A percentile compares a stretch with the other conserved stretches of the same genome.
phyloP scores from a whole-genome alignment of 2,888 invertebrate species.

The Cephus spinipes region DNA sequence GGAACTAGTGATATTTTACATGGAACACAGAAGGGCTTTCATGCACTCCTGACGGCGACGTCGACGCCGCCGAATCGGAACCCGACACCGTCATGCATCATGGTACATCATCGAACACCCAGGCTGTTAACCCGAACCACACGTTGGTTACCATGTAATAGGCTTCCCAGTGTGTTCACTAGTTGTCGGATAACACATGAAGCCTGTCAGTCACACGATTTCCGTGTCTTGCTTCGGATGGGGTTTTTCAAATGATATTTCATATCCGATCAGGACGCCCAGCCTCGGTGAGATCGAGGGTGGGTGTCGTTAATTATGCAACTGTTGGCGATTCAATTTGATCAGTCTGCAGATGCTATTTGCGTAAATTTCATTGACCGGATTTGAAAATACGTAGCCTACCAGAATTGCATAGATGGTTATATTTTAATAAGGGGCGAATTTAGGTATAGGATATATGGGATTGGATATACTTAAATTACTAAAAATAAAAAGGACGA shows the following conservation, averaged over 20 bases:
- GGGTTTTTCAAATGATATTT: background rate
- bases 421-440: background rate
- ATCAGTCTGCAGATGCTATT: background rate
- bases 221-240: constrained; percentile 17
- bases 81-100: constrained; percentile 52
- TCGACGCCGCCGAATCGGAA: constrained; percentile 42
- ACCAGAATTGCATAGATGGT: background rate
- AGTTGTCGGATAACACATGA: constrained; percentile 46
- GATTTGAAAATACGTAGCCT: background rate
- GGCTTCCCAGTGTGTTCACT: constrained; percentile 42
- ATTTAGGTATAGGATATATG: background rate
- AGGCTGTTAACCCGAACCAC: constrained; percentile 49
- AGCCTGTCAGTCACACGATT: constrained; percentile 47
- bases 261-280: background rate
- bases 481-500: background rate
- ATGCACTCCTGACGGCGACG: constrained; percentile 34
- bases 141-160: constrained; percentile 48
- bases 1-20: constrained; percentile 35
- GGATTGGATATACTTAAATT: background rate
- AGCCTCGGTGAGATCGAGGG: background rate
- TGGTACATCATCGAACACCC: constrained; percentile 51
- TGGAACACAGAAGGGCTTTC: constrained; percentile 50
- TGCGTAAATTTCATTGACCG: background rate
- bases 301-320: background rate
- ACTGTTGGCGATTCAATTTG: background rate